These are phyloP conservation scores for Cygnus atratus DNA, from an alignment of 2,113 vertebrate genomes.

Conservation along the genomic window DNA sequence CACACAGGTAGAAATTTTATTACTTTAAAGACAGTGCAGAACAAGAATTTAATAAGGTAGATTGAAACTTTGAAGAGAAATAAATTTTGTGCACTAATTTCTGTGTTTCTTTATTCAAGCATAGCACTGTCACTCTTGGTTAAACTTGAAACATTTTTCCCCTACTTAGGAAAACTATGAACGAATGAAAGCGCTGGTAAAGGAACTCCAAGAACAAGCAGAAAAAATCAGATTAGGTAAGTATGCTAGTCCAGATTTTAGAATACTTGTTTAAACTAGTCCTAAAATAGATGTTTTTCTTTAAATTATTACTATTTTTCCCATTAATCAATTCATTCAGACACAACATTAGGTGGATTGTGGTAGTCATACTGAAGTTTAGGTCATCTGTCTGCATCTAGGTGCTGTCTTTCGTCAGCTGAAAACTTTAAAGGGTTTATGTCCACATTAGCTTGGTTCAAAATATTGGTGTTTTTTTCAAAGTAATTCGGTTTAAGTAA, in stretches of 20 bases:
- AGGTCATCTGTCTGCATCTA: not conserved
- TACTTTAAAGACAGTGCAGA: not conserved
- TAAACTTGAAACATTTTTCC: not conserved
- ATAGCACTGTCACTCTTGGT: not conserved
- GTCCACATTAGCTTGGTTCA: not conserved
- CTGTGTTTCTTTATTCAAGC: not conserved
- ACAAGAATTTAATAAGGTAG: not conserved
- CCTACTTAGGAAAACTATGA: slow-evolving; percentile 91
- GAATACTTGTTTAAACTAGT: not conserved
- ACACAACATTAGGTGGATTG: not conserved
- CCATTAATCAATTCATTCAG: not conserved
- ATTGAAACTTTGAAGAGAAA: not conserved
- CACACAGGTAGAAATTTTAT: not conserved
- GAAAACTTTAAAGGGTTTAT: not conserved
- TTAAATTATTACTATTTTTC: not conserved
- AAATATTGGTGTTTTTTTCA: not conserved
- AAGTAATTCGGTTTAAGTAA: not conserved
- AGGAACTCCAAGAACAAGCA: slow-evolving; percentile 81
- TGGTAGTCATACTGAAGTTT: not conserved
- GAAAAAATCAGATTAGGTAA: slow-evolving; percentile 88
- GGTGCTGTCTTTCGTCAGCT: fast-evolving
- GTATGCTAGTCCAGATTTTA: slow-evolving; percentile 7
- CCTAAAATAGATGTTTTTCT: not conserved
- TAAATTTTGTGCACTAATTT: not conserved
- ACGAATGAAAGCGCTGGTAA: slow-evolving; percentile 89